Base-by-base conservation (phyloP, 2,797 vertebrate genomes). In the Peromyscus melanophrys region DNA sequence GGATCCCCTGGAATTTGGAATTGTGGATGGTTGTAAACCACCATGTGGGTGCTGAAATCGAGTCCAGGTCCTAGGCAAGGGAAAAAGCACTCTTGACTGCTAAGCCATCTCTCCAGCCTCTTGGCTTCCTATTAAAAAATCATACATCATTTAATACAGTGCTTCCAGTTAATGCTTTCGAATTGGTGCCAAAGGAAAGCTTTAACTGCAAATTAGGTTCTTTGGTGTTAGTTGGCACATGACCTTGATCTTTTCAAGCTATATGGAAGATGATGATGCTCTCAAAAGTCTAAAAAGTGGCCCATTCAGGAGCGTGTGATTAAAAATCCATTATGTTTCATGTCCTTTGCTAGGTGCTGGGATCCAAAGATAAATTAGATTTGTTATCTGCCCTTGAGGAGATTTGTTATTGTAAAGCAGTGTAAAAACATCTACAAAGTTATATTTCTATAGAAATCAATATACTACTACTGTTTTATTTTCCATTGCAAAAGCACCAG, bases 251-350 rank as follows among this genome's bases (percentile, higher is more conserved):
- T 71, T 96, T 76, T 93, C 65, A 96, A 96, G 83, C 55, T 86
- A 19, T 59, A 31, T 78, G 40, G 95, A 92, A 73, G 52, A 43
- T 55, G 73, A 11, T 86, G 43, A 90, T 94, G 63, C n/a, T 95
- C 52, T 93, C 49, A 82, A 95, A 95, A 95, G 55, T 92, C 63
- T 95, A 65, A 73, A 92, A 97, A 89, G 49, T 97, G 85, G 46
- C 23, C 96, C 65, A 89, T 94, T 94, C 37, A 90, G 61, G 94
- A 96, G 96, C 92, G 2, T 13, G 83, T 92, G 95, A 97, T 97
- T 97, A 89, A 84, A 84, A 96, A 78, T 94, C 78, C 49, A 84
- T 92, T 96, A 90, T 65, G 21, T 31, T 96, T 49, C 27, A 92
- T 34, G 96, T 92, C 34, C 31, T 96, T 94, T 93, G 46, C 7